Evolutionary conservation across 2,797 vertebrate species (phyloP).

Genomic region (Phataginus tetradactyla): DNA sequence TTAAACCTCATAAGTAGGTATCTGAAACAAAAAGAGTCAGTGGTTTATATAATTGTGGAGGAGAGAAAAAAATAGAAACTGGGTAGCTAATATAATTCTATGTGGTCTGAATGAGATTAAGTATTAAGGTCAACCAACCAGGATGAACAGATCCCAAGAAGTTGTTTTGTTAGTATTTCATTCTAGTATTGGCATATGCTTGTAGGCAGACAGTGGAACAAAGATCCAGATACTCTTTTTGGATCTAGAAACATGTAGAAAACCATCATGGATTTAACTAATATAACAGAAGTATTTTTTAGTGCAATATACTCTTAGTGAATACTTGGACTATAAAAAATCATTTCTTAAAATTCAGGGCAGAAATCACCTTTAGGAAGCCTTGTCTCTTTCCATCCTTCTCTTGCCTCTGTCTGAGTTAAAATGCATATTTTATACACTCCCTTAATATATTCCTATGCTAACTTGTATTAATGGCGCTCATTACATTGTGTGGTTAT

Average conservation of each 20-base stretch:
- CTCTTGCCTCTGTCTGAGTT: not conserved
- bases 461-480: not conserved
- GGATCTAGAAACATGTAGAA: not conserved
- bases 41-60: conserved; percentile 44
- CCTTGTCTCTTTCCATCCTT: not conserved
- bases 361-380: not conserved
- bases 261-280: conserved; percentile 39
- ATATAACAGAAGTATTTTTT: conserved; percentile 47
- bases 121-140: not conserved
- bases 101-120: conserved; percentile 34
- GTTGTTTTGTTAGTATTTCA: conserved; percentile 35
- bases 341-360: conserved; percentile 64
- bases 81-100: conserved; percentile 30
- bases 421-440: conserved; percentile 6
- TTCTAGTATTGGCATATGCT: conserved; percentile 7
- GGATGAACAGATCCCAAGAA: conserved; percentile 10
- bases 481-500: not conserved
- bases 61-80: not conserved
- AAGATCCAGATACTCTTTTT: not conserved
- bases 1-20: conserved; percentile 48
- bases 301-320: not conserved
- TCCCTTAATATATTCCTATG: not conserved
- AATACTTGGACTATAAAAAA: conserved; percentile 17
- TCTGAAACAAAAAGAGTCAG: conserved; percentile 20
- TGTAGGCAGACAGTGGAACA: not conserved